Evolutionary conservation across 2,888 invertebrate species (phyloP).

Genomic region (Aphrophora alni): DNA sequence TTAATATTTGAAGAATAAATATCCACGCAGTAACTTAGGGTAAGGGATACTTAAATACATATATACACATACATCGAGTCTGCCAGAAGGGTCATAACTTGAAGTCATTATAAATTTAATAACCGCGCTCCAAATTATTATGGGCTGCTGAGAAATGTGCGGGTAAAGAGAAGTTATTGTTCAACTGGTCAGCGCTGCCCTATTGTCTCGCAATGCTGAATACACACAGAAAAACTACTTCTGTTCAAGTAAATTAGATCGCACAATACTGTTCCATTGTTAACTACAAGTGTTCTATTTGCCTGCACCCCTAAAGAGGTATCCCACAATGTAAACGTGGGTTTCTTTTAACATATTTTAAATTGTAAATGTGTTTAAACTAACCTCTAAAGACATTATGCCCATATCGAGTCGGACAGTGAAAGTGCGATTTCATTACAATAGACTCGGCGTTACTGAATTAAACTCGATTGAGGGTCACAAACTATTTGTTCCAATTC

Average conservation of each 20-base stretch:
- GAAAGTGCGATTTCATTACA: neutral
- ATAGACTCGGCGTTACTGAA: neutral
- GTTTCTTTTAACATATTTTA: constrained; percentile 4
- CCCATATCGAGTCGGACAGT: neutral
- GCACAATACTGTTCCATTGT: neutral
- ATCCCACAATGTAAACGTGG: neutral
- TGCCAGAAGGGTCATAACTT: constrained; percentile 31
- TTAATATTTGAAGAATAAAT: constrained; percentile 4
- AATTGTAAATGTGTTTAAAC: neutral
- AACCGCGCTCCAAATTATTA: constrained; percentile 40
- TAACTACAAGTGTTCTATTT: neutral
- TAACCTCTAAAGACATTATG: neutral
- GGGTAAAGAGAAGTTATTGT: constrained; percentile 32
- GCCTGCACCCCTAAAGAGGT: neutral
- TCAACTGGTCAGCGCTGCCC: constrained; percentile 31
- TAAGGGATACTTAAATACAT: constrained; percentile 1
- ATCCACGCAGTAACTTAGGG: neutral
- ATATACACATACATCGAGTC: constrained; percentile 11
- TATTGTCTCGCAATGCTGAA: constrained; percentile 26
- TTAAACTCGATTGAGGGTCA: too few relatives aligned
- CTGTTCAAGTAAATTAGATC: neutral
- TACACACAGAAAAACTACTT: constrained; percentile 5
- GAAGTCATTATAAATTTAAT: constrained; percentile 42
- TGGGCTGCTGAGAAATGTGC: constrained; percentile 33
- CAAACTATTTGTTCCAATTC: too few relatives aligned